phyloP scores from a whole-genome alignment of 2,888 invertebrate genomes.

The Julus scandinavius region DNA sequence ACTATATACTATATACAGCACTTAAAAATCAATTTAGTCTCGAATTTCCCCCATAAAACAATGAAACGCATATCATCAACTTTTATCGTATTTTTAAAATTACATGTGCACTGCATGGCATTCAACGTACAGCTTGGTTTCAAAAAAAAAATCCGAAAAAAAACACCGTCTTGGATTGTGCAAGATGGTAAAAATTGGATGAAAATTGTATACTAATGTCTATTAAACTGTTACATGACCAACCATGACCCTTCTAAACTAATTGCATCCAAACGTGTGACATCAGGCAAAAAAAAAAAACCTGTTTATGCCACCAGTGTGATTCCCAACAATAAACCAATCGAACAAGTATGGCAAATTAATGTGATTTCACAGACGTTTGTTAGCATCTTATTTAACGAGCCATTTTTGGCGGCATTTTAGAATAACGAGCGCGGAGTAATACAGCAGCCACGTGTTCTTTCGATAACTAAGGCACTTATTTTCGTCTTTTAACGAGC shows the following conservation, averaged over 20 bases:
- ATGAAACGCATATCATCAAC: no score
- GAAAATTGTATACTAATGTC: no score
- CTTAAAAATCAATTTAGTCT: no score
- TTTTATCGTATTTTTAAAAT: no score
- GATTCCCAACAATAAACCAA: neutral
- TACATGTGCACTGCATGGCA: no score
- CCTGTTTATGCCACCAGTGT: neutral
- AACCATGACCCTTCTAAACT: no score
- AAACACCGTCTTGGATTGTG: neutral
- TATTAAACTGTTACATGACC: no score
- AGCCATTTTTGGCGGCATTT: neutral
- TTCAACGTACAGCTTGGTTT: no score
- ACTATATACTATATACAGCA: no score
- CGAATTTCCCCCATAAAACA: no score
- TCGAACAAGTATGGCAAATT: neutral
- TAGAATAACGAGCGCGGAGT: neutral
- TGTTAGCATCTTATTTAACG: neutral
- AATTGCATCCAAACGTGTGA: no score
- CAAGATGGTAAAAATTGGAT: neutral
- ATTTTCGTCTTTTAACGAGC: neutral
- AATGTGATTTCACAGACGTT: neutral
- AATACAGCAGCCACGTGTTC: neutral
- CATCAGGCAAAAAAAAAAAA: neutral
- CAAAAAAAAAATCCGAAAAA: neutral
- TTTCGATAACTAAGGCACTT: constrained; percentile 33